Evolutionary conservation across 2,888 invertebrate genomes (phyloP).

Genomic region (Drosophila ustulata): DNA sequence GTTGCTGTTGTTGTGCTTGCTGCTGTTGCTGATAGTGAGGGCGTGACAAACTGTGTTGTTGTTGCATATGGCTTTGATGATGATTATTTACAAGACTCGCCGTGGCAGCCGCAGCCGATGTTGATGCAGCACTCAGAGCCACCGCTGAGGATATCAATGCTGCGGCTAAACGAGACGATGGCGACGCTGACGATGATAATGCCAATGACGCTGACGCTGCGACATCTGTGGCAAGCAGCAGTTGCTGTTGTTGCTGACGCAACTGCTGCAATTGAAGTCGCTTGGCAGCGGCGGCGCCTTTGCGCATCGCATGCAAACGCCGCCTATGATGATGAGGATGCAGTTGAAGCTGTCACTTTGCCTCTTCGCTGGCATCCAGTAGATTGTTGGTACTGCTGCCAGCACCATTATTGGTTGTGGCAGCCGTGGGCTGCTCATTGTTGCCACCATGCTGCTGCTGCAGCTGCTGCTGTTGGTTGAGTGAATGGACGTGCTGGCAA

Average conservation of each 20-base stretch:
- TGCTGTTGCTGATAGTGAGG: slow-evolving; percentile 39
- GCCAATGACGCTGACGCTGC: slow-evolving; percentile 50
- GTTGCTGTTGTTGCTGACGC: slow-evolving; percentile 59
- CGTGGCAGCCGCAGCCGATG: slow-evolving; percentile 55
- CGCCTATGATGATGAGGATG: slow-evolving; percentile 82
- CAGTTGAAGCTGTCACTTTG: slow-evolving; percentile 84
- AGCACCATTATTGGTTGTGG: slow-evolving; percentile 54
- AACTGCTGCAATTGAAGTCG: slow-evolving; percentile 71
- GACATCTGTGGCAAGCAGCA: slow-evolving; percentile 66
- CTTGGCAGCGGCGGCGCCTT: slow-evolving; percentile 70
- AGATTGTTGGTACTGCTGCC: slow-evolving; percentile 71
- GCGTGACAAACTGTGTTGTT: slow-evolving; percentile 32
- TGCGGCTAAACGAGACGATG: slow-evolving; percentile 76
- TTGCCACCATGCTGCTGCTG: slow-evolving; percentile 62
- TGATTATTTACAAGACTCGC: slow-evolving; percentile 82
- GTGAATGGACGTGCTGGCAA: slow-evolving; percentile 84
- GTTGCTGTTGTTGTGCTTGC: slow-evolving; percentile 35
- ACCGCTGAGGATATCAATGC: slow-evolving; percentile 73
- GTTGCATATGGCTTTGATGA: slow-evolving; percentile 77
- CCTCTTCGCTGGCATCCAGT: slow-evolving; percentile 80
- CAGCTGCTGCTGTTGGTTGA: slow-evolving; percentile 79
- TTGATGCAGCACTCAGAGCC: slow-evolving; percentile 66
- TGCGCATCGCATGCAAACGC: slow-evolving; percentile 79
- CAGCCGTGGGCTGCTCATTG: slow-evolving; percentile 50
- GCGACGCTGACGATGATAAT: slow-evolving; percentile 49